phyloP scores from a whole-genome alignment of 2,888 invertebrate genomes.

The Lapara coniferarum region DNA sequence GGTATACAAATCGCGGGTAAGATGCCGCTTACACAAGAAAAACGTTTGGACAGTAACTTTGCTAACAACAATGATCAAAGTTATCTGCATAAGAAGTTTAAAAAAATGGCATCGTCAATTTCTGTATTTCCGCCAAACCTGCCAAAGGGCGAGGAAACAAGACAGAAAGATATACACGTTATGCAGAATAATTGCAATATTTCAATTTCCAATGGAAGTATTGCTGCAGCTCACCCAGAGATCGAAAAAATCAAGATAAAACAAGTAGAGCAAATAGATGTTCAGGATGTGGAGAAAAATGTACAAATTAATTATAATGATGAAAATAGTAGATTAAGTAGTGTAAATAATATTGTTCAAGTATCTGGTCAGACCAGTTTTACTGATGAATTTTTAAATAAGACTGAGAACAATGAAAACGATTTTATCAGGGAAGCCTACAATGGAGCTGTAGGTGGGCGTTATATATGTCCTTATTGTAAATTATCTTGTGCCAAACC shows the following conservation, averaged over 20 bases:
- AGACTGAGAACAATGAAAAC: constrained; percentile 82
- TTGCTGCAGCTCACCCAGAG: constrained; percentile 77
- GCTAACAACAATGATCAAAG: constrained; percentile 86
- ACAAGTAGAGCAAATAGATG: constrained; percentile 53
- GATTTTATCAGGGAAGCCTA: constrained; percentile 78
- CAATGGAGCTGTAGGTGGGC: constrained; percentile 81
- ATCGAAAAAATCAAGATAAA: constrained; percentile 74
- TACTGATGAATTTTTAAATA: constrained; percentile 81
- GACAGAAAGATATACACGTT: constrained; percentile 63
- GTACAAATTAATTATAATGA: constrained; percentile 82
- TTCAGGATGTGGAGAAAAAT: constrained; percentile 68
- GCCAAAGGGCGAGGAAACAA: constrained; percentile 61
- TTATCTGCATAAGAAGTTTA: constrained; percentile 96
- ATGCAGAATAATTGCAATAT: constrained; percentile 61
- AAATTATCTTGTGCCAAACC: constrained; percentile 95
- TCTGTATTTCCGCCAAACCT: constrained; percentile 65
- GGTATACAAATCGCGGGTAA: constrained; percentile 72
- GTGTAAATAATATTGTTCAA: constrained; percentile 78
- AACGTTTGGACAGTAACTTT: constrained; percentile 77
- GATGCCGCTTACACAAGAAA: constrained; percentile 80
- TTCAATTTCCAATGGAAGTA: constrained; percentile 74
- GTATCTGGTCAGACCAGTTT: constrained; percentile 82
- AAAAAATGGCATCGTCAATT: constrained; percentile 90
- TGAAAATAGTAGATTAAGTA: constrained; percentile 75
- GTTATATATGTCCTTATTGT: constrained; percentile 94